These are phyloP conservation scores for Chelonus insularis DNA, from an alignment of 1,140 invertebrate genomes.

Conservation along the genomic window DNA sequence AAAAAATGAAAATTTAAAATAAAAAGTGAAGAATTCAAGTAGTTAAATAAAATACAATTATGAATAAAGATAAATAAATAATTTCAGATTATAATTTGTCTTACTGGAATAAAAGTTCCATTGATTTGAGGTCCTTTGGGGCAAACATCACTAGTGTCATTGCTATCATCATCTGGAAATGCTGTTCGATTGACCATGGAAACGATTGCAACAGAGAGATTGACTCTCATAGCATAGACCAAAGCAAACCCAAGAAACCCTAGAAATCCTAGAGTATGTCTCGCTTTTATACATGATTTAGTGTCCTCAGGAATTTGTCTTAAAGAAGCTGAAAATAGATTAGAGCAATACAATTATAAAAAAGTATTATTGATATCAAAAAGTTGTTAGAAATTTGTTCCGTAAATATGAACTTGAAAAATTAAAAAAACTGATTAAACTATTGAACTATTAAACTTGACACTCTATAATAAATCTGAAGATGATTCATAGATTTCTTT, in stretches of 20 bases:
- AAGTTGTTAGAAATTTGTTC: too few species aligned
- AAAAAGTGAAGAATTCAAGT: too few species aligned
- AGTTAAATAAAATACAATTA: not conserved
- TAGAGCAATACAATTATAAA: too few species aligned
- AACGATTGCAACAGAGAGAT: constrained; percentile 91
- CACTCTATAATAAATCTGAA: too few species aligned
- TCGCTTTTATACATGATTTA: constrained; percentile 69
- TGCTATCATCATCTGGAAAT: constrained; percentile 61
- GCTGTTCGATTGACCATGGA: constrained; percentile 86
- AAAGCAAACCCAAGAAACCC: constrained; percentile 79
- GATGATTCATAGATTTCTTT: not conserved
- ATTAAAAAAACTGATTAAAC: too few species aligned
- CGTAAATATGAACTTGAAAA: too few species aligned
- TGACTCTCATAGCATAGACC: constrained; percentile 90
- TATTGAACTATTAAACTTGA: too few species aligned
- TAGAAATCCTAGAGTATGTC: constrained; percentile 77
- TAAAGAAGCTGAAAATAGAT: constrained; percentile 12
- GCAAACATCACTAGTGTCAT: constrained; percentile 64
- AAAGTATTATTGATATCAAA: too few species aligned
- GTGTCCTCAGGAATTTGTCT: constrained; percentile 59
- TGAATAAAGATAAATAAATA: not conserved
- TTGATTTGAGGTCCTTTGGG: constrained; percentile 59
- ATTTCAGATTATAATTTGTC: constrained; percentile 31
- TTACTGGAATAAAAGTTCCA: constrained; percentile 63
- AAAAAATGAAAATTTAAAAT: too few species aligned